Base-by-base conservation (phyloP, 1,140 invertebrate genomes). In the Trichonephila clavipes region DNA sequence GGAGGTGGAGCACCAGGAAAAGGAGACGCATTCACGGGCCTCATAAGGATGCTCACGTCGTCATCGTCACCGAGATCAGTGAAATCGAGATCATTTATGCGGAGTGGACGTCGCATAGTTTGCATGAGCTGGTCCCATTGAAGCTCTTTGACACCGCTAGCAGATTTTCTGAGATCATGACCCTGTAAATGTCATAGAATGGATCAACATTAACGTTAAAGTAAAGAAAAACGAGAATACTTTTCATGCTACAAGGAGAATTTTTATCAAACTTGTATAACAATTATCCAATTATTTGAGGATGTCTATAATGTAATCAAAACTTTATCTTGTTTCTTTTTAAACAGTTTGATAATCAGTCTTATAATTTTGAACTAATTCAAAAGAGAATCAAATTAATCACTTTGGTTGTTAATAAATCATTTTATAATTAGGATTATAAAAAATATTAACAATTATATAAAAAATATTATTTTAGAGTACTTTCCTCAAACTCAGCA, bases 41-140 rank as follows among this genome's bases (percentile, higher is more conserved):
- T 59, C 83, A 88, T 93, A 61, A 94, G 87, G 28, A 95, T 94
- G 69, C 95, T 94, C 1, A 95, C 94, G 82, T 96, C 98, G 92
- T 98, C 98, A n/a, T 97, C 97, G 93, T 97, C 97, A 24, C 95
- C 95, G 51, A 99, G 96, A 96, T 99, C 99, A 2, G 98, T 99
- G 95, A 99, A 99, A 96, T 99, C 99, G 87, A 99, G 96, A 96
- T 99, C 99, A 95, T 99, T 99, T 14, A 99, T 97, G 94, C 97
- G 97, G 82, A 99, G 96, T 0, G 98, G 97, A 94, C 99, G 96
- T 90, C 97, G 97, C 93, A 99, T 96, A 94, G 97, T 97, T 59
- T 97, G 97, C 34, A 98, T 97, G 92, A 99, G 96, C 95, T 98
- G 98, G 95, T 99, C 98, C 99, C 99, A 99, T 95, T 98, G 98